phyloP scores from a whole-genome alignment of 2,888 invertebrate genomes.

The Operophtera brumata region DNA sequence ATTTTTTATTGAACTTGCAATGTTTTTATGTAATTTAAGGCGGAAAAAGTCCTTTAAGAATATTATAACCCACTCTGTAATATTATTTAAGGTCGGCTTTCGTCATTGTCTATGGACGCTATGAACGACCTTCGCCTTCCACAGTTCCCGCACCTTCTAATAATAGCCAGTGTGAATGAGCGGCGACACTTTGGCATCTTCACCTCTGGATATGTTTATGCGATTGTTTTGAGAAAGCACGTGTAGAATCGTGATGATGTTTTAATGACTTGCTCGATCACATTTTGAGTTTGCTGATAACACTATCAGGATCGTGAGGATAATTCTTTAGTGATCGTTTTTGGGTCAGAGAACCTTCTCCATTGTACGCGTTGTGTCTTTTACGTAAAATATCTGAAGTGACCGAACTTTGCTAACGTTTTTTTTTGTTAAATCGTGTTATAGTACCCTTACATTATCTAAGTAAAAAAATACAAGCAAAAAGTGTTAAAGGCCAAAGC shows the following conservation, averaged over 20 bases:
- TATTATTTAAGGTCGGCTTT: neutral
- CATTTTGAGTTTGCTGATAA: neutral
- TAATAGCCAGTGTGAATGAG: constrained; percentile 51
- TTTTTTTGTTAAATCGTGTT: no score
- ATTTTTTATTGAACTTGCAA: no score
- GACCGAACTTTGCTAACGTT: no score
- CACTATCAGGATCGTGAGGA: neutral
- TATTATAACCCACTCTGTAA: no score
- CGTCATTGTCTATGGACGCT: constrained; percentile 15
- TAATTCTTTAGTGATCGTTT: neutral
- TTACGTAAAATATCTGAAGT: no score
- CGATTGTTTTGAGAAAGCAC: constrained; percentile 14
- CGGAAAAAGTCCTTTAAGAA: no score
- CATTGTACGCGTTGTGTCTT: no score
- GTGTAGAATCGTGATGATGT: constrained; percentile 1
- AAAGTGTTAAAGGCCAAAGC: no score
- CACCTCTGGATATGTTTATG: constrained; percentile 6
- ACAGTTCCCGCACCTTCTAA: constrained; percentile 59
- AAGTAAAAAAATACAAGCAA: no score
- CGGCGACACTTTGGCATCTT: constrained; percentile 29
- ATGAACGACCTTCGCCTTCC: constrained; percentile 53
- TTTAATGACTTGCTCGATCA: neutral
- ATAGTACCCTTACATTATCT: no score
- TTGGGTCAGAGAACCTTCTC: no score
- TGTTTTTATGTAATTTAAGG: no score